Evolutionary conservation across 2,113 vertebrate species (phyloP).

Genomic region (chimpanzee (Pan troglodytes)): DNA sequence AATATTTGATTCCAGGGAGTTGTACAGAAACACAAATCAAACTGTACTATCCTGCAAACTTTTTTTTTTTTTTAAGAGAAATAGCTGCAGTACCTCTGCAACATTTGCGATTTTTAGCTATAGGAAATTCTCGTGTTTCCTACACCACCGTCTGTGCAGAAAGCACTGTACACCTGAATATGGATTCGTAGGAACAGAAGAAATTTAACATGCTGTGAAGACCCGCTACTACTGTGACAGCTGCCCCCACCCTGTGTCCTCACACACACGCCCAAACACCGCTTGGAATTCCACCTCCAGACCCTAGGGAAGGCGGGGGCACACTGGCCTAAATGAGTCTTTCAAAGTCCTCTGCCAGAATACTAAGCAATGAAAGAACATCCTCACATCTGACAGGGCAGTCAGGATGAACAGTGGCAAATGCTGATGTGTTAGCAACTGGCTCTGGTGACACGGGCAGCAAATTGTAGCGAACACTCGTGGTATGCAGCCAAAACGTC

Average conservation of each 20-base stretch:
- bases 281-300: neutral
- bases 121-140: conserved; percentile 48
- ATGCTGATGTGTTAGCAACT: neutral
- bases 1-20: conserved; percentile 62
- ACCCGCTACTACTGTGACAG: conserved; percentile 17
- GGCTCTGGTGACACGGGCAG: conserved; percentile 64
- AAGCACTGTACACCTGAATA: conserved; percentile 58
- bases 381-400: conserved; percentile 63
- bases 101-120: conserved; percentile 44
- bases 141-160: conserved; percentile 27
- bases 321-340: neutral
- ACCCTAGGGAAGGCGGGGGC: accelerated
- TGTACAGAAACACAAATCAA: conserved; percentile 15
- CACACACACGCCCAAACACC: neutral
- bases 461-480: conserved; percentile 57
- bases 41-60: conserved; percentile 23
- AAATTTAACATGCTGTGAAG: neutral
- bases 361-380: conserved; percentile 63
- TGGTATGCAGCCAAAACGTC: conserved; percentile 74
- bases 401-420: neutral
- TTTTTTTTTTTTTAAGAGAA: neutral
- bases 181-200: neutral
- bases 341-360: conserved; percentile 68
- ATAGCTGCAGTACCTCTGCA: conserved; percentile 23
- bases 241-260: neutral